Evolutionary conservation across 53 echinoderm and acorn worm species (phyloP).

Genomic region (Temnopleurus reevesii): DNA sequence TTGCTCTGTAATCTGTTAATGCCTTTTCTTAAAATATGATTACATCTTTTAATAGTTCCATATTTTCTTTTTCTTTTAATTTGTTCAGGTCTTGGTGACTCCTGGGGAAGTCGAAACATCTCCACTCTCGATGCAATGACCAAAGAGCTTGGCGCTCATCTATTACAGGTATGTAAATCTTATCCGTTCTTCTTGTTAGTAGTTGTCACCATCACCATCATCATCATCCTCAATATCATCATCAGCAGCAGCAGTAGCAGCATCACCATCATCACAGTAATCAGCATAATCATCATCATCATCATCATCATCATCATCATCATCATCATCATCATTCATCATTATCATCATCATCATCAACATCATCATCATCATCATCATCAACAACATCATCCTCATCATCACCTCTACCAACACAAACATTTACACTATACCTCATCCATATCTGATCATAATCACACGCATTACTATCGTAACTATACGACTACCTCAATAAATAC

Average conservation of each 20-base stretch:
- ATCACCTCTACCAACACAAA: no score
- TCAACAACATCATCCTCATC: constrained; percentile 13
- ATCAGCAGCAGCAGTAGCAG: neutral
- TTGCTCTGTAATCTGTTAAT: no score
- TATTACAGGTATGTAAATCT: constrained; percentile 75
- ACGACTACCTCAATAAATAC: no score
- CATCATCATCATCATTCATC: constrained; percentile 60
- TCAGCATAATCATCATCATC: constrained; percentile 34
- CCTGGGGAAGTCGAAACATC: constrained; percentile 85
- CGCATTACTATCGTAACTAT: neutral
- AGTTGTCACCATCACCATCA: neutral
- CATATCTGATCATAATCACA: neutral
- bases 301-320: constrained; percentile 55
- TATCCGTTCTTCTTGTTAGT: no score
- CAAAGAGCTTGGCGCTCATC: constrained; percentile 95
- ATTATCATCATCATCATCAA: constrained; percentile 63
- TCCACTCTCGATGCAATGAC: constrained; percentile 80
- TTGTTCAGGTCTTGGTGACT: constrained; percentile 87
- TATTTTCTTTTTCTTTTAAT: neutral
- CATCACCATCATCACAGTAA: neutral
- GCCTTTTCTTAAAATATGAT: no score
- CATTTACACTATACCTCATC: no score
- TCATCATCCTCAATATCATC: neutral
- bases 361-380: constrained; percentile 64
- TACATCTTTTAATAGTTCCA: neutral